Conservation (phyloP, 2,113 vertebrate genomes). For the Alethe diademata region DNA sequence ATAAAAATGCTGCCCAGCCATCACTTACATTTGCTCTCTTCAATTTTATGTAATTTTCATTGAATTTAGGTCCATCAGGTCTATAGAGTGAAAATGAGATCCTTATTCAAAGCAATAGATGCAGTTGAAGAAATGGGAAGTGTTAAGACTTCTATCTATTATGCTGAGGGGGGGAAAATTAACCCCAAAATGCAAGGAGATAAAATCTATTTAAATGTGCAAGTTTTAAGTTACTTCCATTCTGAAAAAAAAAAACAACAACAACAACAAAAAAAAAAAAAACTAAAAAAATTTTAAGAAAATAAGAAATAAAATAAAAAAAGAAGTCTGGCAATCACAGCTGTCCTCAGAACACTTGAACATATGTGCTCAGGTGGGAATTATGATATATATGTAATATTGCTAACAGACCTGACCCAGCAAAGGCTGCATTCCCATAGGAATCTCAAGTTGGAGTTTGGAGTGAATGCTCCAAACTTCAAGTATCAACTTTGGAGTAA, state of each 20-base stretch:
- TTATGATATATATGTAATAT: background rate
- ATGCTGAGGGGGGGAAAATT: background rate
- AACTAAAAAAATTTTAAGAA: background rate
- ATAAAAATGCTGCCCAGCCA: background rate
- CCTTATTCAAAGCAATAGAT: background rate
- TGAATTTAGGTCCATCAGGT: background rate
- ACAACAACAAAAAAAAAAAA: background rate
- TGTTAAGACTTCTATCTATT: background rate
- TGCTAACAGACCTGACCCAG: background rate
- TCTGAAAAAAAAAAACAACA: background rate
- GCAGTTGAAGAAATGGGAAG: background rate
- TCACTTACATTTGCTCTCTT: slow-evolving; percentile 16
- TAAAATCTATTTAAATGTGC: background rate
- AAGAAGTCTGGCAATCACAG: background rate
- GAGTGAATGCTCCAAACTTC: background rate
- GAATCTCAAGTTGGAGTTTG: background rate
- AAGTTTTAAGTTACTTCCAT: background rate
- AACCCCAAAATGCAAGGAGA: background rate
- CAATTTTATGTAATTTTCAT: slow-evolving; percentile 28
- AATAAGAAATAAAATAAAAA: too few species aligned
- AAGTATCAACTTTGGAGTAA: background rate
- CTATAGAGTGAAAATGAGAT: slow-evolving; percentile 1
- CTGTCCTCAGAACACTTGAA: background rate
- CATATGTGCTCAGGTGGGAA: background rate
- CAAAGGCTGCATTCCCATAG: background rate